Evolutionary conservation across 2,888 invertebrate species (phyloP), one percentile per base, ranked within the genome.

Genomic region (Ommatoiulus sabulosus): DNA sequence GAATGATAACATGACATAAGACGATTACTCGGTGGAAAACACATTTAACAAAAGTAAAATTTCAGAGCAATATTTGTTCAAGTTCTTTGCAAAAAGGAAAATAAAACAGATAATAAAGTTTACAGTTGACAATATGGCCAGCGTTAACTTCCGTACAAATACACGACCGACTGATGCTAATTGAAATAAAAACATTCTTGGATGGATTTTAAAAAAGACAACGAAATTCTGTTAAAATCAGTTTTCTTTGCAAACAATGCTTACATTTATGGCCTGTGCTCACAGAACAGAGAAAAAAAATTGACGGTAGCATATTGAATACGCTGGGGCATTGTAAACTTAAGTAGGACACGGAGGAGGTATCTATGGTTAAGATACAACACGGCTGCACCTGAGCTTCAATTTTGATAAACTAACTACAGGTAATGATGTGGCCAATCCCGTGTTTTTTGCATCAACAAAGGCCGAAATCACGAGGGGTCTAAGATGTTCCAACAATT

Each of bases 11-110:
- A 63, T 63, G 63, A 63, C 63, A 63, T 63, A 63, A 63, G 63
- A 63, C 63, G n/a, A 63, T 20, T 63, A 63, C 20, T 63, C 63
- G n/a, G n/a, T 63, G 20, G 63, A 63, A 63, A 63, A 20, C n/a
- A 63, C 63, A 63, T 63, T 48, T 63, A 63, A 63, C 63, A n/a
- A 52, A 63, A 63, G 63, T 63, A 63, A 63, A 63, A n/a, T 63
- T 63, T 63, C 63, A 63, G 63, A 63, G 63, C 63, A 63, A 63
- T 17, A 63, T 63, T 63, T 63, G 63, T 63, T 63, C 63, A 63
- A 20, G 2, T n/a, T 63, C 20, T 63, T 63, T 63, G 20, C 5
- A 63, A 63, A 63, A 17, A n/a, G n/a, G n/a, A 48, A 63, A 63
- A 20, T 20, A 20, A 63, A 63, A 63, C 63, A n/a, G 63, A 52